Evolutionary conservation across 2,888 invertebrate species (phyloP), one percentile per base, ranked within the genome.

Genomic region (Drosophila crucigera): DNA sequence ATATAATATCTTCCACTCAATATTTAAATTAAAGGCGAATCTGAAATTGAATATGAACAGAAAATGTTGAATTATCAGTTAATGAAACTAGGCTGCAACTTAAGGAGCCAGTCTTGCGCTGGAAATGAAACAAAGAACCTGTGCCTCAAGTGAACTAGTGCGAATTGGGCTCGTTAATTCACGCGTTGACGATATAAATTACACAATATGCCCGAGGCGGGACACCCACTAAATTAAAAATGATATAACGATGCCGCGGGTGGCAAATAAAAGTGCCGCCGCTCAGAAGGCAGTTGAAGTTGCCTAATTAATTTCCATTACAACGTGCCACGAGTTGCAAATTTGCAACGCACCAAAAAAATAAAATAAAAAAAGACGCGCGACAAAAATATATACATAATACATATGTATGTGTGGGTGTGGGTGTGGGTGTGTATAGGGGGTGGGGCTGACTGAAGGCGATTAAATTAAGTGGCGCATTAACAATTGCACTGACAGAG

Each of bases 221-320:
- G 80, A 84, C 91, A 80, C 86, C 84, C 82, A 89, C 91, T 90
- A 92, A 91, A 91, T 92, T 86, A 91, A 88, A 91, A 91, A 91
- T 89, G 83, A 87, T 83, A 87, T 83, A 90, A 83, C 68, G 80
- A 72, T 76, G 78, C 77, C 76, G 80, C 77, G 80, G 76, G 76
- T 66, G 77, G 77, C 70, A 56, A 68, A 67, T 63, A 69, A 75
- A 80, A 66, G 70, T 66, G 68, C 63, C 74, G 74, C 31, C 68
- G 64, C 53, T 59, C 58, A 65, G 76, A 80, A 66, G 78, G 52
- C 78, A 67, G 62, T 65, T 76, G 76, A 76, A 88, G 83, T 84
- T 82, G 81, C 72, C 91, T 90, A 92, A 91, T 92, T 91, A 91
- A 91, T 91, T 91, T 89, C 82, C 87, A 83, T 84, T 89, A 84